A percentile compares a stretch with the other conserved stretches of the same genome.
phyloP scores from a whole-genome alignment of 2,888 invertebrate species.

The Tricholauxania praeusta region DNA sequence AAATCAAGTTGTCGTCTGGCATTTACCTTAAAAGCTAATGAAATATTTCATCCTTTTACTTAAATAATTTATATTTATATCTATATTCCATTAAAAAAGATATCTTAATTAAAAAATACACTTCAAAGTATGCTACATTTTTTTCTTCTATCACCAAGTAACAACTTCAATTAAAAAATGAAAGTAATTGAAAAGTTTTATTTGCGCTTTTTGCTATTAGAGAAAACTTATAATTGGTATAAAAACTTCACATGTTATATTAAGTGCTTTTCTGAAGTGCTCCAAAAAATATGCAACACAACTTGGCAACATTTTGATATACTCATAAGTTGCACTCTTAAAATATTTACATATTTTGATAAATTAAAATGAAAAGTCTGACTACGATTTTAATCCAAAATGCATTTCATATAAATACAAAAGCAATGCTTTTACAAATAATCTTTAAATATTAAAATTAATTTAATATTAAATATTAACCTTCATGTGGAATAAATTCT shows the following conservation, averaged over 20 bases:
- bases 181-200: too few species aligned
- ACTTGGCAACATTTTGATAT: neutral
- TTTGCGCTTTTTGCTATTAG: too few species aligned
- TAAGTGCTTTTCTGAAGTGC: slow-evolving; percentile 19
- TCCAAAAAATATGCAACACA: slow-evolving; percentile 9
- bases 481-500: neutral
- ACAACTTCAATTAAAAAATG: too few species aligned
- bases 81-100: slow-evolving; percentile 7
- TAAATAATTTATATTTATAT: slow-evolving; percentile 23
- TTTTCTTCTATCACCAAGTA: slow-evolving; percentile 15
- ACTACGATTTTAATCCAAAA: too few species aligned
- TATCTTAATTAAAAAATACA: slow-evolving; percentile 17
- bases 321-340: neutral
- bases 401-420: too few species aligned
- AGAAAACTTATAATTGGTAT: slow-evolving; percentile 18
- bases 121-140: slow-evolving; percentile 34
- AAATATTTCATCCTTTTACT: slow-evolving; percentile 3
- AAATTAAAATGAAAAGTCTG: too few species aligned
- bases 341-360: neutral
- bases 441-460: neutral
- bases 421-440: neutral
- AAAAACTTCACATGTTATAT: slow-evolving; percentile 20
- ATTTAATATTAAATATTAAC: neutral
- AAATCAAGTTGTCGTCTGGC: too few species aligned
- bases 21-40: too few species aligned